Percentiles rank a stretch among this genome's conserved stretches.
Conservation (phyloP, 2,113 vertebrate species). For the Thinocorus orbignyianus region DNA sequence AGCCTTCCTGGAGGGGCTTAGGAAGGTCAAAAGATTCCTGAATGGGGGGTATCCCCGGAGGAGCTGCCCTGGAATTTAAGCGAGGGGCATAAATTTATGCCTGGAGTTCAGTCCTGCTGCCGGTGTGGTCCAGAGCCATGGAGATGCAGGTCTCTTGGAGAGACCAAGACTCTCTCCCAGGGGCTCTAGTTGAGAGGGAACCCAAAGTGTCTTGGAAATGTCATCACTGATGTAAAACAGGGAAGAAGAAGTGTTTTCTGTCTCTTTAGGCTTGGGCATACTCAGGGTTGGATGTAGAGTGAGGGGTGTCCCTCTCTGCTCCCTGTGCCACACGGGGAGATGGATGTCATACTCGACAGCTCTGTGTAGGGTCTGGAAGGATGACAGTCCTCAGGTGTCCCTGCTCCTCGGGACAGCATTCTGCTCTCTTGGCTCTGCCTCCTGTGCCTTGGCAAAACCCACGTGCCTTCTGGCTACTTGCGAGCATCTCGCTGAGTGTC, state of each 20-base stretch:
- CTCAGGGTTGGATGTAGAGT: not conserved
- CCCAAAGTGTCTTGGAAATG: not conserved
- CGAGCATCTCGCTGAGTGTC: not conserved
- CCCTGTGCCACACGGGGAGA: not conserved
- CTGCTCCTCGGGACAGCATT: rapidly evolving
- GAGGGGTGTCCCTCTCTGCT: not conserved
- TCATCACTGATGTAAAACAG: not conserved
- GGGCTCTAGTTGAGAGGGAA: not conserved
- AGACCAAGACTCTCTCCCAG: not conserved
- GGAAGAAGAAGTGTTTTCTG: not conserved
- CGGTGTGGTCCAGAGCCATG: not conserved
- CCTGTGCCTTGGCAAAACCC: not conserved
- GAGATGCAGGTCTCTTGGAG: not conserved
- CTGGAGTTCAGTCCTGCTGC: not conserved
- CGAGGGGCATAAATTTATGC: not conserved
- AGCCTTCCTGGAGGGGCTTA: not conserved
- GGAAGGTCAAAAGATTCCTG: not conserved
- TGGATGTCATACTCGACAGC: not conserved
- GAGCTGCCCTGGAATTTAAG: not conserved
- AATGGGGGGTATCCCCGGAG: not conserved
- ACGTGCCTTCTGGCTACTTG: not conserved
- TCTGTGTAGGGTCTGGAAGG: not conserved
- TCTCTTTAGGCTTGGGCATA: not conserved
- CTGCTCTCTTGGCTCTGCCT: not conserved
- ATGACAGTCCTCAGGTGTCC: not conserved